Evolutionary conservation across 2,797 vertebrate genomes (phyloP), one percentile per base, ranked within the genome.

Genomic region (Pachyuromys duprasi): DNA sequence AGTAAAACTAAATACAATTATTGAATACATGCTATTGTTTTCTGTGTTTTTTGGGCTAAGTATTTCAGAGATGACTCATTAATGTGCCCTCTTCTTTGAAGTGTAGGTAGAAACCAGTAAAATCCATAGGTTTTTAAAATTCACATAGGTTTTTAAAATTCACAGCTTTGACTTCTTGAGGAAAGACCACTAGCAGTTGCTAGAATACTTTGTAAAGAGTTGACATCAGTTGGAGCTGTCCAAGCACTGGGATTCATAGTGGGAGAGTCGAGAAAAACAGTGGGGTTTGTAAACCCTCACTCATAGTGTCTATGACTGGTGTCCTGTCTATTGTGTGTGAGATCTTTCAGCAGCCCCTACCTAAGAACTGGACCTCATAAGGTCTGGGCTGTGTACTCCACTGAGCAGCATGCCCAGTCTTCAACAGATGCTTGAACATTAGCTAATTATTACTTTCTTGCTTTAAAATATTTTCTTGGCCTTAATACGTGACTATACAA

Each of bases 41-140:
- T 82, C 60, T 57, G 55, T 14, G 17, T 82, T 82, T 65, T n/a
- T 89, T 45, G 45, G 42, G 55, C 17, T 74, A 75, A 49, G 3
- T 63, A 39, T 87, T 74, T 93, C 14, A 82, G 45, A 55, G 67
- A n/a, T 89, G 86, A 82, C 65, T 65, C 79, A 42, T 75, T 87
- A 72, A 28, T 74, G 5, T 75, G 14, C 81, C 22, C n/a, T 49
- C 24, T 4, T 74, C 28, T 31, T 82, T 86, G 42, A 55, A 63
- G 45, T 82, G 17, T 15, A 31, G 42, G 63, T 11, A 33, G 53
- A 67, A 67, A 65, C 60, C 65, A 18, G 36, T 26, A n/a, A 45
- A 70, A 60, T 39, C n/a, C n/a, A n/a, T n/a, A n/a, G n/a, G n/a
- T n/a, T n/a, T n/a, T n/a, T n/a, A n/a, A n/a, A n/a, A n/a, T n/a